These are phyloP conservation scores for Erythrocercus mccallii DNA, from an alignment of 2,113 vertebrate species.

Conservation along the genomic window DNA sequence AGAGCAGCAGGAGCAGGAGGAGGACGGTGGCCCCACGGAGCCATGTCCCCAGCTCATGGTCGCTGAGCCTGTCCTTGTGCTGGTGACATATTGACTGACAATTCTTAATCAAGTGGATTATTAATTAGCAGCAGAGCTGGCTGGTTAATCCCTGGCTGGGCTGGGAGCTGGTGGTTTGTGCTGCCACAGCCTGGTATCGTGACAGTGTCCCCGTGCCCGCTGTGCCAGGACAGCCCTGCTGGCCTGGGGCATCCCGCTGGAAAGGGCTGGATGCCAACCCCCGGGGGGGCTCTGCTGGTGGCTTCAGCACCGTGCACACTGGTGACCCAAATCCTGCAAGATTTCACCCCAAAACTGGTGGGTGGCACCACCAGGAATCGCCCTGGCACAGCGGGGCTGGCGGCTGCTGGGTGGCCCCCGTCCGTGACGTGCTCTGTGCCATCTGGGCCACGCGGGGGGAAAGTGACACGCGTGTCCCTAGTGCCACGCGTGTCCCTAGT, in stretches of 20 bases:
- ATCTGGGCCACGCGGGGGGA: not conserved
- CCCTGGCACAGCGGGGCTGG: fast-evolving
- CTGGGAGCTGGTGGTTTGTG: not conserved
- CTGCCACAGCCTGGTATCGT: fast-evolving
- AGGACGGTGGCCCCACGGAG: fast-evolving
- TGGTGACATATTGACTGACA: not conserved
- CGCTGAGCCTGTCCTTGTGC: not conserved
- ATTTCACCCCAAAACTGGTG: not conserved
- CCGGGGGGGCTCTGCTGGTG: fast-evolving
- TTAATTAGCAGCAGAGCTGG: slow-evolving; percentile 32
- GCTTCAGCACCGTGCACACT: fast-evolving
- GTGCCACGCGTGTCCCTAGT: fast-evolving
- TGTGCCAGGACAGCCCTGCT: fast-evolving
- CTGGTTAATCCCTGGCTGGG: not conserved
- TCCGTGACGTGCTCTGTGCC: fast-evolving
- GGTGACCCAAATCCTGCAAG: not conserved
- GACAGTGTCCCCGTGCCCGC: not conserved
- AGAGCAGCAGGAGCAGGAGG: not conserved
- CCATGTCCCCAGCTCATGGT: fast-evolving
- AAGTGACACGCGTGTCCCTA: fast-evolving
- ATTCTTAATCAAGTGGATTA: slow-evolving; percentile 28
- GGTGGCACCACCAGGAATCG: fast-evolving
- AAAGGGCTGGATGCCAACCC: fast-evolving
- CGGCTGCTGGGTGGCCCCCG: fast-evolving
- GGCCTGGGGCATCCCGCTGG: fast-evolving